Evolutionary conservation across 2,113 vertebrate genomes (phyloP).

Genomic region (Plecotus auritus): DNA sequence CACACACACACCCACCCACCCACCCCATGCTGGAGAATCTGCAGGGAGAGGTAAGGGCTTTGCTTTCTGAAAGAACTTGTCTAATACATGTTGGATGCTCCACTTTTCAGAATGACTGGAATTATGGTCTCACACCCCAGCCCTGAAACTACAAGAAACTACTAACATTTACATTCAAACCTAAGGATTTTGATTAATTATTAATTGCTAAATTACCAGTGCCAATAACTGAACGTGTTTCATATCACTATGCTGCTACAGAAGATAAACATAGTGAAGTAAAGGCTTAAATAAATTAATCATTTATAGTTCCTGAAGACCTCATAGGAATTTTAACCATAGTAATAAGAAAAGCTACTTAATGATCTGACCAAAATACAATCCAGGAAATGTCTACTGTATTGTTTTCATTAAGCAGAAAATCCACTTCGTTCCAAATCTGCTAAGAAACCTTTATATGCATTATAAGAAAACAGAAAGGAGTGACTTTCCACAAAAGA

Average conservation of each 20-base stretch:
- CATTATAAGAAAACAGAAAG: constrained; percentile 16
- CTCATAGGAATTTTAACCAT: constrained; percentile 7
- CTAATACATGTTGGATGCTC: no score
- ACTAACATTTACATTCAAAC: not conserved
- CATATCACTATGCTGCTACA: not conserved
- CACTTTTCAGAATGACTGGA: no score
- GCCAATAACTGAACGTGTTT: not conserved
- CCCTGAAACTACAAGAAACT: not conserved
- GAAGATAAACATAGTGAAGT: not conserved
- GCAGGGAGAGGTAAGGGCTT: not conserved
- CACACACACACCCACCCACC: not conserved
- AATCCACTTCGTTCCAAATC: not conserved
- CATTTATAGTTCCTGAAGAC: not conserved
- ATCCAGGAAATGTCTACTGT: not conserved
- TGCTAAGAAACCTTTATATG: not conserved
- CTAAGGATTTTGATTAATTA: not conserved
- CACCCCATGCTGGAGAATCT: not conserved
- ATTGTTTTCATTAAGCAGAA: constrained; percentile 36
- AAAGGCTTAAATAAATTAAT: constrained; percentile 6
- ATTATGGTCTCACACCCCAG: not conserved
- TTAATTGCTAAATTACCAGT: constrained; percentile 14
- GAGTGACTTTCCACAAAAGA: not conserved
- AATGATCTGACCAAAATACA: constrained; percentile 3
- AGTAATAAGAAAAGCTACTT: not conserved
- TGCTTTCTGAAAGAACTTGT: not conserved